Conservation (phyloP, 92 coral and sea anemone species). For the Siderastrea siderea region DNA sequence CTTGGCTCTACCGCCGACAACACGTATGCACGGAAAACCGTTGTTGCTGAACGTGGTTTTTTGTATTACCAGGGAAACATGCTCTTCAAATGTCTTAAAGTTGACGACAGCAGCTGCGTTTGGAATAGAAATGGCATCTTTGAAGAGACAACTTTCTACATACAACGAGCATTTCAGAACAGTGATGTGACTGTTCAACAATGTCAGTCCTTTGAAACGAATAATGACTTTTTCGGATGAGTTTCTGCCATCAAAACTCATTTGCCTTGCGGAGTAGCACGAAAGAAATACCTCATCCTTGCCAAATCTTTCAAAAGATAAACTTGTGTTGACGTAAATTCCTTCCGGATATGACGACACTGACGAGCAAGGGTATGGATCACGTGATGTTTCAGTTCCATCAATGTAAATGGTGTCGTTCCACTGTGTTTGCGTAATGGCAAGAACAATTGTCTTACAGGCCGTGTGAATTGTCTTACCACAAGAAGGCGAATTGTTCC, state of each 20-base stretch:
- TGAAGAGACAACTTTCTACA: not conserved
- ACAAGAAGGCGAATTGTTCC: conserved; percentile 16
- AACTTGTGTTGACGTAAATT: conserved; percentile 29
- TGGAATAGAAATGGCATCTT: conserved; percentile 5
- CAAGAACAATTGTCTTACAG: conserved; percentile 20
- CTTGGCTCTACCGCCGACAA: not conserved
- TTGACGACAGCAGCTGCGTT: conserved; percentile 23
- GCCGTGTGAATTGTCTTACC: conserved; percentile 21
- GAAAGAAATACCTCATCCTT: not conserved
- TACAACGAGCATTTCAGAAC: conserved; percentile 4
- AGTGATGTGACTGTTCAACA: not conserved
- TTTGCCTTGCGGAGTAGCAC: not conserved
- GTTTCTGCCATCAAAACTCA: conserved; percentile 22
- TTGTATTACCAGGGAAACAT: not conserved
- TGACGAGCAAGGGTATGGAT: conserved; percentile 40
- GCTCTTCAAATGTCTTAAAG: conserved; percentile 1
- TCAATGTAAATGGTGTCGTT: conserved; percentile 32
- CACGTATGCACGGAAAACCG: not conserved
- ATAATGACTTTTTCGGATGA: not conserved
- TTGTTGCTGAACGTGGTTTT: conserved; percentile 9
- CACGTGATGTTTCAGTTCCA: conserved; percentile 42
- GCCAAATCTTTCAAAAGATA: conserved; percentile 10
- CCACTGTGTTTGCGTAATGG: conserved; percentile 36
- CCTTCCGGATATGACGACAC: conserved; percentile 5
- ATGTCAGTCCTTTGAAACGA: not conserved